Evolutionary conservation across 2,113 vertebrate species (phyloP), one percentile per base, ranked within the genome.

Genomic region (Lepus americanus): DNA sequence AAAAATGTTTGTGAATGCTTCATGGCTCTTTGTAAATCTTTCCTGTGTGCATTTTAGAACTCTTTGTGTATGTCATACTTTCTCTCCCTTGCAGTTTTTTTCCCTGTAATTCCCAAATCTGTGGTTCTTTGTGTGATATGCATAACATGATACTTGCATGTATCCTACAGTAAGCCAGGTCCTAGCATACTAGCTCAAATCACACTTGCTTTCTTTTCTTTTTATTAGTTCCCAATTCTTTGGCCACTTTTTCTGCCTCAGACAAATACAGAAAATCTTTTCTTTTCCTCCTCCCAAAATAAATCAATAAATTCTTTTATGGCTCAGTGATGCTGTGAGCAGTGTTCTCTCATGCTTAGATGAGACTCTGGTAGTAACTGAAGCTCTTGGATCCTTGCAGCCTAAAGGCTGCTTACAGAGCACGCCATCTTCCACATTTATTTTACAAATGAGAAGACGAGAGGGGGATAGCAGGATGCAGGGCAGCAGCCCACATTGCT

Each of bases 111-210:
- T 31, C 31, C 72, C 11, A 1, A 22, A 49, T 66, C 70, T 80
- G 23, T 36, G 83, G 51, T 39, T 61, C 0, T 0, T 3, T 7
- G 13, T 23, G 27, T 59, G 86, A 36, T 2, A 0, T 25, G 2
- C 49, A 0, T 0, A 13, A 44, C 25, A 2, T 3, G 0, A 9
- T 51, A 67, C 44, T 27, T 81, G 6, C 17, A 20, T 0, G 16
- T 63, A 13, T 29, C 49, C 69, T 82, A 3, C 49, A 55, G 74
- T 59, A 49, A 84, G 51, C 78, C 63, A 39, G 31, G 13, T 7
- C 17, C 69, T 12, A 1, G 2, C 44, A 6, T 61, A 10, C 11
- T 25, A 39, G 31, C 44, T 93, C 59, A 29, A 0, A 14, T 53
- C 69, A 29, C 66, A 12, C 33, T 79, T 14, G 7, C 31, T 31